Conservation (phyloP, 2,113 vertebrate species). For the Sorex fumeus region DNA sequence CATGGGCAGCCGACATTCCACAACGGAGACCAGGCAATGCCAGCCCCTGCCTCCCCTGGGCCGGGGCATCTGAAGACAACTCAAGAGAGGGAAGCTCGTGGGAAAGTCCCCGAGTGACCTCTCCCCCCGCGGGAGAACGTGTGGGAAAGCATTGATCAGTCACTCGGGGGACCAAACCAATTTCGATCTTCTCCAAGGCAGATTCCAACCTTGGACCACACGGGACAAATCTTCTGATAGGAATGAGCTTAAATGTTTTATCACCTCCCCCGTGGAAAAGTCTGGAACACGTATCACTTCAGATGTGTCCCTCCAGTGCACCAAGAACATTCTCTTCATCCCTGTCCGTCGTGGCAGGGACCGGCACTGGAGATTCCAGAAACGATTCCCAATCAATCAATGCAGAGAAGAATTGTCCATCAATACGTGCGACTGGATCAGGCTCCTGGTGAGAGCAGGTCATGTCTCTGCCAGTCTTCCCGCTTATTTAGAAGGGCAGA, state of each 20-base stretch:
- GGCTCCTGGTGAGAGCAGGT: no score
- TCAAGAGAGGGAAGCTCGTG: not conserved
- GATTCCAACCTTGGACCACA: not conserved
- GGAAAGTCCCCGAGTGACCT: not conserved
- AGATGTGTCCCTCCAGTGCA: not conserved
- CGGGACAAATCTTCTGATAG: not conserved
- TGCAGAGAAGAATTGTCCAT: not conserved
- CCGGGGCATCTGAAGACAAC: not conserved
- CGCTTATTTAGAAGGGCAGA: not conserved
- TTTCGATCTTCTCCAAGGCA: not conserved
- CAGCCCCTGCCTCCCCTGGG: no score
- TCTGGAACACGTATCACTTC: not conserved
- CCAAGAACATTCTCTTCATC: no score
- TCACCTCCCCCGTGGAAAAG: not conserved
- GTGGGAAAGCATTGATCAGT: no score
- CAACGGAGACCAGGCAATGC: no score
- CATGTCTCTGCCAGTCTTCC: no score
- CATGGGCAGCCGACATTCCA: no score
- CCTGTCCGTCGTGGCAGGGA: not conserved
- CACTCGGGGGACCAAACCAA: not conserved
- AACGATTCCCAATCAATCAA: not conserved
- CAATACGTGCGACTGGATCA: no score
- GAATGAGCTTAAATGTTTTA: not conserved
- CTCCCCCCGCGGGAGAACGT: no score
- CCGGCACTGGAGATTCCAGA: not conserved